phyloP scores from a whole-genome alignment of 2,113 vertebrate genomes.

The Puffinus mauretanicus region DNA sequence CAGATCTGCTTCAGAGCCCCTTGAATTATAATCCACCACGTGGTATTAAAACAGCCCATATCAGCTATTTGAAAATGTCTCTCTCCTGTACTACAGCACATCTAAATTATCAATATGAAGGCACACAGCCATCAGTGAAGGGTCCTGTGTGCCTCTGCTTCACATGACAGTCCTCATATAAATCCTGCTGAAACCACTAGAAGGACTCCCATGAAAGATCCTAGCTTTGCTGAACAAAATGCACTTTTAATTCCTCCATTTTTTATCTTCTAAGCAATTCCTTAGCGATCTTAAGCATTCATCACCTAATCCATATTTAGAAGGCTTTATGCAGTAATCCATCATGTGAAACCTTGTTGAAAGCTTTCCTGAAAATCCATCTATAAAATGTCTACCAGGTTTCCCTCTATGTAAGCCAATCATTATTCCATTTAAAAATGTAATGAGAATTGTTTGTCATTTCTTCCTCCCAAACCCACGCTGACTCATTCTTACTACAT shows the following conservation, averaged over 20 bases:
- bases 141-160: not conserved
- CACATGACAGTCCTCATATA: not conserved
- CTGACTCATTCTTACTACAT: not conserved
- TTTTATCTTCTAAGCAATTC: slow-evolving; percentile 37
- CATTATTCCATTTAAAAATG: slow-evolving; percentile 32
- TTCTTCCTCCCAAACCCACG: not conserved
- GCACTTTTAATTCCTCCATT: not conserved
- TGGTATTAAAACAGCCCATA: not conserved
- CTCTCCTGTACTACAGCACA: not conserved
- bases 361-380: slow-evolving; percentile 37
- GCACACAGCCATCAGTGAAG: not conserved
- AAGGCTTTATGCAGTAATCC: slow-evolving; percentile 41
- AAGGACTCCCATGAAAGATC: not conserved
- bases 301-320: slow-evolving; percentile 49
- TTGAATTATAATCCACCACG: not conserved
- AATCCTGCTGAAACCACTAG: not conserved
- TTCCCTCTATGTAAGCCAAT: not conserved
- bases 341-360: slow-evolving; percentile 41
- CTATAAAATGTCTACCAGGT: slow-evolving; percentile 10
- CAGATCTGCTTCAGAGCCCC: not conserved
- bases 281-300: slow-evolving; percentile 21
- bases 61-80: not conserved
- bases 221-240: not conserved
- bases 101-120: not conserved
- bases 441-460: slow-evolving; percentile 43